These are phyloP conservation scores for Philopotamus ludificatus DNA, from an alignment of 1,140 invertebrate species.

Conservation along the genomic window DNA sequence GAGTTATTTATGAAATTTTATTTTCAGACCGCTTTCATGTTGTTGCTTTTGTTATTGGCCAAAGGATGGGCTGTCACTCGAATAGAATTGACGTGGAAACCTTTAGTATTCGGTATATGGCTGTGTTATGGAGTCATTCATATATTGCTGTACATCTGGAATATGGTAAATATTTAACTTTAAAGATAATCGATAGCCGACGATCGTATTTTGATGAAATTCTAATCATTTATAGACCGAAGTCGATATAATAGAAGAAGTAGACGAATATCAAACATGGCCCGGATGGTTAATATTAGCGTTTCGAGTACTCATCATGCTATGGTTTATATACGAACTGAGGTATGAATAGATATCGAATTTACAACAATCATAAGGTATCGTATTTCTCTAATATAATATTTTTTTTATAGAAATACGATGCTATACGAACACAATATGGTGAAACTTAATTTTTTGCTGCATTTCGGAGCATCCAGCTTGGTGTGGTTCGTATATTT, in stretches of 20 bases:
- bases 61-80: constrained; percentile 97
- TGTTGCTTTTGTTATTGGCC: constrained; percentile 87
- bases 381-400: no score
- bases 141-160: constrained; percentile 92
- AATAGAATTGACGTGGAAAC: constrained; percentile 82
- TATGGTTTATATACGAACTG: constrained; percentile 94
- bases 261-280: constrained; percentile 96
- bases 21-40: constrained; percentile 88
- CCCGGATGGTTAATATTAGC: constrained; percentile 91
- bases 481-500: constrained; percentile 98
- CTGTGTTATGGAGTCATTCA: constrained; percentile 87
- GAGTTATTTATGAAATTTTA: no score
- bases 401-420: constrained; percentile 61
- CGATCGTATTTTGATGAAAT: background rate
- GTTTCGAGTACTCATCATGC: constrained; percentile 85
- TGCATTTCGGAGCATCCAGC: constrained; percentile 95
- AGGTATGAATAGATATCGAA: constrained; percentile 45
- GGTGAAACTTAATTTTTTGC: constrained; percentile 86
- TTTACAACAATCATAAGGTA: background rate
- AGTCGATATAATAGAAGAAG: constrained; percentile 93
- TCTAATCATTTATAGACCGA: constrained; percentile 71
- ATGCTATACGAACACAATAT: constrained; percentile 91
- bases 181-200: no score
- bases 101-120: constrained; percentile 87
- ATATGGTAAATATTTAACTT: no score